Evolutionary conservation across 2,113 vertebrate species (phyloP).

Genomic region (Chloebia gouldiae): DNA sequence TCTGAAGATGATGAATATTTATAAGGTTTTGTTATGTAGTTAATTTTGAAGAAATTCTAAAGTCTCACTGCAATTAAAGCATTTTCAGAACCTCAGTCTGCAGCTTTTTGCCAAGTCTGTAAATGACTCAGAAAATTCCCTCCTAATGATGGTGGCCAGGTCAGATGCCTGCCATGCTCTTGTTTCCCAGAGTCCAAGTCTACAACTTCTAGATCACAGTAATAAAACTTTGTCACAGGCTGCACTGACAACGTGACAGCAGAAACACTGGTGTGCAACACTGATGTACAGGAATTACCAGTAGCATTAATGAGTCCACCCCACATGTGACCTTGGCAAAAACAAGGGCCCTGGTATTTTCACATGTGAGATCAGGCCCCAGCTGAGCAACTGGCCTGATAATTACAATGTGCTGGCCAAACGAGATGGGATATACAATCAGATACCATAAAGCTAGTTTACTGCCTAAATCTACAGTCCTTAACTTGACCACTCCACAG

Average conservation of each 20-base stretch:
- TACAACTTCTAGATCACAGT: background rate
- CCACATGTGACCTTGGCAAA: background rate
- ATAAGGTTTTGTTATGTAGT: background rate
- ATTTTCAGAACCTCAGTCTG: background rate
- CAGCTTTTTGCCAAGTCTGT: background rate
- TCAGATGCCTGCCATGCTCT: background rate
- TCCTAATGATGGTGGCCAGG: background rate
- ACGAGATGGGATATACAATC: background rate
- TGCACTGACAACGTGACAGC: background rate
- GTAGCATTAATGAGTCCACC: background rate
- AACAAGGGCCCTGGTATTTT: background rate
- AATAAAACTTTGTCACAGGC: background rate
- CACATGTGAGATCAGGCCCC: background rate
- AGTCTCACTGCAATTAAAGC: background rate
- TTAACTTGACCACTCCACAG: background rate
- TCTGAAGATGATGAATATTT: slow-evolving; percentile 26
- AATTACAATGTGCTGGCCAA: background rate
- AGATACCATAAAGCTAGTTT: background rate
- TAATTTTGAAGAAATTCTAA: slow-evolving; percentile 10
- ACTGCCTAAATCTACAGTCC: background rate
- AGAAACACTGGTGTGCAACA: background rate
- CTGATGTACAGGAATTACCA: background rate
- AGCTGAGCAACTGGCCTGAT: background rate
- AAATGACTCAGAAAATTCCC: background rate
- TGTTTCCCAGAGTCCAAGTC: background rate